Base-by-base conservation (phyloP, 2,888 invertebrate genomes). In the Diarsia brunnea region DNA sequence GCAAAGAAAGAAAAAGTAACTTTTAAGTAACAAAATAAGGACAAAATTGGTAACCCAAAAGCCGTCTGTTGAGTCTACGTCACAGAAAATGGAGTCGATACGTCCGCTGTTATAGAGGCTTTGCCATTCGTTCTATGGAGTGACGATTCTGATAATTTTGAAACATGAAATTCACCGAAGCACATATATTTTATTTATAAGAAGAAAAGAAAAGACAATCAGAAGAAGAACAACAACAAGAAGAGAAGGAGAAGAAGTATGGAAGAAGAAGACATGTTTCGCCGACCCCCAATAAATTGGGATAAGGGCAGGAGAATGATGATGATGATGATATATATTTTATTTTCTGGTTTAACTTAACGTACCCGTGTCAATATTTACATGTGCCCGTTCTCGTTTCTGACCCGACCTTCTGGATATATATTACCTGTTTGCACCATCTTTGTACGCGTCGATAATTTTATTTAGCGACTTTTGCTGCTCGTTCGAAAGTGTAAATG, bases 401-500 rank as follows among this genome's bases (percentile, higher is more conserved):
- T 11, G 1, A 24, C 21, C 12, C 0, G 0, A 51, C 31, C 60
- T 79, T 61, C 60, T 79, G 31, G 0, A 5, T 1, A 14, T 63
- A 63, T 27, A 8, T 24, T 19, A 21, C 21, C 11, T 31, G 1
- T 51, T 67, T 64, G 5, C 19, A 14, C 7, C n/a, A 21, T 60
- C 16, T 58, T 65, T 19, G 31, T 47, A 53, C 53, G 14, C 47
- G 11, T 55, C 75, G 55, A 81, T 82, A 84, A 75, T 75, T 69
- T 84, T 72, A 69, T 81, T 84, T 53, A 31, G 27, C 55, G 58
- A 38, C 67, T 84, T 72, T 65, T 49, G 24, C 49, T 47, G 21
- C 27, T 73, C 27, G 64, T 68, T 65, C 16, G 53, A 79, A 74
- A 74, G 47, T 68, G 84, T 51, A 80, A 84, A 70, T 38, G 63